phyloP scores from a whole-genome alignment of 1,140 invertebrate species.

The Odontomachus brunneus region DNA sequence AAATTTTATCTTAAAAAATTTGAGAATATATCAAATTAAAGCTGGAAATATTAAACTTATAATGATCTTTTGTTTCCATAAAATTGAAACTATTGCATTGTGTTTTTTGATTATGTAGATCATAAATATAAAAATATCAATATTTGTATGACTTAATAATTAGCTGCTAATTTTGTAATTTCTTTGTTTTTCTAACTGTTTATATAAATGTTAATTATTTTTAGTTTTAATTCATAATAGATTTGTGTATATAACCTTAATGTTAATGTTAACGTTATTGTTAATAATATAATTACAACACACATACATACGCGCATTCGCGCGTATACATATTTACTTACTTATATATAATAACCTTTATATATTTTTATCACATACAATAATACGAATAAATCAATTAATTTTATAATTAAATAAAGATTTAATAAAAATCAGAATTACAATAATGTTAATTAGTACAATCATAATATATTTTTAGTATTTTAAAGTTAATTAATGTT shows the following conservation, averaged over 20 bases:
- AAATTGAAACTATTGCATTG: background rate
- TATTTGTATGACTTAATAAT: background rate
- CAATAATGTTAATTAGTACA: too few relatives aligned
- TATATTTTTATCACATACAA: background rate
- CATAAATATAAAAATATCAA: slow-evolving; percentile 27
- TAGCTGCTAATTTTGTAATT: too few relatives aligned
- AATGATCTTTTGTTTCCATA: background rate
- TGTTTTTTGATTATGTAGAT: background rate
- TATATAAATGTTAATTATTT: too few relatives aligned
- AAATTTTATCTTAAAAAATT: too few relatives aligned
- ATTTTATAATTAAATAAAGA: background rate
- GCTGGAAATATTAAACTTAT: background rate
- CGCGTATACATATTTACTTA: slow-evolving; percentile 9
- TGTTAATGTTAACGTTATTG: too few relatives aligned
- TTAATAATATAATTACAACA: slow-evolving; percentile 14
- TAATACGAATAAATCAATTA: slow-evolving; percentile 8
- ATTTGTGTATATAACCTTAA: slow-evolving; percentile 19
- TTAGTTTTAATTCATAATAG: slow-evolving; percentile 11
- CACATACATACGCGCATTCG: background rate
- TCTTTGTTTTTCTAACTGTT: background rate
- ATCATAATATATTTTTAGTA: too few relatives aligned
- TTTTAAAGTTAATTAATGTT: too few relatives aligned
- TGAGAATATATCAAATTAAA: too few relatives aligned
- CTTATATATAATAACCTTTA: slow-evolving; percentile 44
- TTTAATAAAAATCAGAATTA: slow-evolving; percentile 9